Percentiles rank a stretch among this genome's conserved stretches.
Evolutionary conservation across 2,888 invertebrate species (phyloP).

Genomic region (Dichetophora obliterata): DNA sequence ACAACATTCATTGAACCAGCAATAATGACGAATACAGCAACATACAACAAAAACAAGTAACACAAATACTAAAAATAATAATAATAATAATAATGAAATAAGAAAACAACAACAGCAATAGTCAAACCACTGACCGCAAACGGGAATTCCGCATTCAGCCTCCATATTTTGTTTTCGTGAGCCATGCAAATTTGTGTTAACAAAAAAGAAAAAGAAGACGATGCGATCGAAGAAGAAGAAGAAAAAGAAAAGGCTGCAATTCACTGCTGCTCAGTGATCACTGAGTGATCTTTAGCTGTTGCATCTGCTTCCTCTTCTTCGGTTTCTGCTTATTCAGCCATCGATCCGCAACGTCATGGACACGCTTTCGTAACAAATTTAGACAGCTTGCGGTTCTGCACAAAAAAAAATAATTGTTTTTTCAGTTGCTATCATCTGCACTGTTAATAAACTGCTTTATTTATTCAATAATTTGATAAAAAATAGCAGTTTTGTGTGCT

Average conservation of each 20-base stretch:
- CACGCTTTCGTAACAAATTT: conserved; percentile 15
- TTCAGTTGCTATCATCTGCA: too few species aligned
- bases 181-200: too few species aligned
- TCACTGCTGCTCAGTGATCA: conserved; percentile 6
- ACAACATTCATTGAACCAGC: conserved; percentile 40
- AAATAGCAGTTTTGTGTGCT: too few species aligned
- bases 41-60: too few species aligned
- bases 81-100: conserved; percentile 29
- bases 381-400: background rate
- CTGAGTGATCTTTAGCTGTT: background rate
- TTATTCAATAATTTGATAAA: too few species aligned
- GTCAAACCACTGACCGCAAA: conserved; percentile 8
- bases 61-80: background rate
- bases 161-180: background rate
- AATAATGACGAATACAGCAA: conserved; percentile 40
- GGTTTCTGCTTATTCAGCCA: background rate
- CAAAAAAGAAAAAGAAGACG: background rate
- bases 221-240: background rate
- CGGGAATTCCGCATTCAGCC: conserved; percentile 31
- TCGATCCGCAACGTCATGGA: background rate
- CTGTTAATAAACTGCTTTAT: too few species aligned
- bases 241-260: conserved; percentile 3
- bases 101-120: conserved; percentile 46
- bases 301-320: background rate
- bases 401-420: too few species aligned